phyloP scores from a whole-genome alignment of 2,888 invertebrate species.

The Artemia sinica region DNA sequence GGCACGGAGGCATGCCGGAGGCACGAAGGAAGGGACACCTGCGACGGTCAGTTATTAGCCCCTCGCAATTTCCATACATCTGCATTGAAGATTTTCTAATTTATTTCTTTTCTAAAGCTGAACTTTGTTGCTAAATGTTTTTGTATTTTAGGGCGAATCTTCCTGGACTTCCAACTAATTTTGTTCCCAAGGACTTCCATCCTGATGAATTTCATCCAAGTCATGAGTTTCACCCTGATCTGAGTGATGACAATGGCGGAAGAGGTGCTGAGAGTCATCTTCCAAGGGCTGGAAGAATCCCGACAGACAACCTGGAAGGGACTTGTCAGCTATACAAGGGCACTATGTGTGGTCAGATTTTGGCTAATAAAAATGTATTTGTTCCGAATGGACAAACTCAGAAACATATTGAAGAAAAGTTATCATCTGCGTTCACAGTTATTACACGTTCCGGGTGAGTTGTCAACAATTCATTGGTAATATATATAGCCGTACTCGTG shows the following conservation, averaged over 20 bases:
- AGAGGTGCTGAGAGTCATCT: slow-evolving; percentile 3
- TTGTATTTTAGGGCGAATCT: slow-evolving; percentile 15
- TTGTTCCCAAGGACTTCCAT: slow-evolving; percentile 21
- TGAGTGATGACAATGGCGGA: slow-evolving; percentile 19
- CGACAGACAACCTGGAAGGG: slow-evolving; percentile 18
- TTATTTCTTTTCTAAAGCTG: too few relatives aligned
- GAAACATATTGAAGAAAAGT: slow-evolving; percentile 56
- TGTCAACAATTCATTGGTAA: background rate
- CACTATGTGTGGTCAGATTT: slow-evolving; percentile 54
- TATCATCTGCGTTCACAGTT: slow-evolving; percentile 64
- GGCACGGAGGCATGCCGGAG: too few relatives aligned
- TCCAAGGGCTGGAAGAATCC: slow-evolving; percentile 18
- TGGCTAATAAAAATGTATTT: slow-evolving; percentile 65
- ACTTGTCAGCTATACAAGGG: slow-evolving; percentile 57
- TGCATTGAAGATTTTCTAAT: too few relatives aligned
- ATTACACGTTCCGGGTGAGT: slow-evolving; percentile 61
- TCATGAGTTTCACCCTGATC: slow-evolving; percentile 21
- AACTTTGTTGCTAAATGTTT: too few relatives aligned
- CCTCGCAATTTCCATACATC: too few relatives aligned
- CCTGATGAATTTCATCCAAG: slow-evolving; percentile 21
- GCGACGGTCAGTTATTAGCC: too few relatives aligned
- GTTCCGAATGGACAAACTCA: slow-evolving; percentile 65
- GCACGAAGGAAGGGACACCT: too few relatives aligned
- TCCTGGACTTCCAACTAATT: slow-evolving; percentile 21
- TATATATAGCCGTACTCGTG: too few relatives aligned